Conservation (phyloP, 2,113 vertebrate genomes). For the Ardeotis arabs region DNA sequence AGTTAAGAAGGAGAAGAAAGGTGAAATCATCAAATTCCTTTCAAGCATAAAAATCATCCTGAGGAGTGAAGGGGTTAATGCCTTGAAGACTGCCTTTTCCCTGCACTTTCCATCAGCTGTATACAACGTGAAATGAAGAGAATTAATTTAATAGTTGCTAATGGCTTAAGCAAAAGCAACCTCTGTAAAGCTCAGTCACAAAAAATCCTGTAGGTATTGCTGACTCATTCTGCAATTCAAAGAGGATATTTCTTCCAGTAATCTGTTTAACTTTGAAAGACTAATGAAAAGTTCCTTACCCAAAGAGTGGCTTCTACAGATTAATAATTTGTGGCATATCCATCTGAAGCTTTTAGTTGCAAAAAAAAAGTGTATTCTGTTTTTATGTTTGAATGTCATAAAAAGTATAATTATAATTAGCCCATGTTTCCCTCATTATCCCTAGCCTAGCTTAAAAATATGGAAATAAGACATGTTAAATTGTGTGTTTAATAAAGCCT, state of each 20-base stretch:
- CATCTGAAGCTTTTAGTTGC: background rate
- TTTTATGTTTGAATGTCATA: background rate
- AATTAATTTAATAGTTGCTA: slow-evolving; percentile 70
- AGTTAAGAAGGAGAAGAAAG: slow-evolving; percentile 2
- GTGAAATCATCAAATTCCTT: slow-evolving; percentile 59
- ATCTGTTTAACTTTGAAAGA: background rate
- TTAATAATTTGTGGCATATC: background rate
- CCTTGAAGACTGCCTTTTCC: background rate
- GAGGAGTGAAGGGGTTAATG: slow-evolving; percentile 65
- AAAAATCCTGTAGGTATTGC: slow-evolving; percentile 11
- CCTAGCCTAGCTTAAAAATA: background rate
- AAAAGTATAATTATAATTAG: background rate
- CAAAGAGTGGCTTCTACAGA: background rate
- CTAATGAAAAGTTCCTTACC: background rate
- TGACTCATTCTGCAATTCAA: slow-evolving; percentile 55
- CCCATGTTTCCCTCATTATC: background rate
- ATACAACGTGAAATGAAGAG: slow-evolving; percentile 40
- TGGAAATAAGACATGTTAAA: background rate
- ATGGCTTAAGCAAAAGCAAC: slow-evolving; percentile 63
- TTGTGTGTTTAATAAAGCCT: background rate
- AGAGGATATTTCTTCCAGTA: slow-evolving; percentile 25
- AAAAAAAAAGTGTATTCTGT: background rate
- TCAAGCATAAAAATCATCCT: slow-evolving; percentile 27
- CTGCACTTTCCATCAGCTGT: slow-evolving; percentile 21
- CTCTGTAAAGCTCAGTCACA: background rate